Percentiles rank a stretch among this genome's conserved stretches.
Conservation (phyloP, 2,888 invertebrate genomes). For the Euzophera pinguis region DNA sequence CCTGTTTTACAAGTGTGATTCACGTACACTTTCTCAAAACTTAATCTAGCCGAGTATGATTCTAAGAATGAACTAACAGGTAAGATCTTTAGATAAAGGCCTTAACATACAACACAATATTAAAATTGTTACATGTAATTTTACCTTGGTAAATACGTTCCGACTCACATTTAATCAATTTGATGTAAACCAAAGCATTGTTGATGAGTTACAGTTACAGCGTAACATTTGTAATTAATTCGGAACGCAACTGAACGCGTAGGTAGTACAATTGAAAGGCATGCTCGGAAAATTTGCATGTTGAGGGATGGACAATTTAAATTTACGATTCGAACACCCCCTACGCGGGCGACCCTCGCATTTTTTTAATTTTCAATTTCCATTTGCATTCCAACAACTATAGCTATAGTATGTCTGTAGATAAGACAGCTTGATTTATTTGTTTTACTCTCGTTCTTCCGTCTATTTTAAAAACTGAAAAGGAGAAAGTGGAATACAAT, state of each 20-base stretch:
- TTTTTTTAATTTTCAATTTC: slow-evolving; percentile 79
- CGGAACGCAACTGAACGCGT: slow-evolving; percentile 26
- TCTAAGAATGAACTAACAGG: neutral
- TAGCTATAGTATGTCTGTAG: slow-evolving; percentile 27
- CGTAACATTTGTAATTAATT: slow-evolving; percentile 21
- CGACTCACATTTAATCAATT: slow-evolving; percentile 8
- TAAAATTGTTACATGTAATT: neutral
- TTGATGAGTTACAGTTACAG: slow-evolving; percentile 9
- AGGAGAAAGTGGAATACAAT: too few relatives aligned
- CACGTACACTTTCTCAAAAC: neutral
- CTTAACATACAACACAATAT: neutral
- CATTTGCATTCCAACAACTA: slow-evolving; percentile 71
- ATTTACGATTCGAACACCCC: slow-evolving; percentile 74
- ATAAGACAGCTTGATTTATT: slow-evolving; percentile 19
- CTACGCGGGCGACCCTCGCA: slow-evolving; percentile 64
- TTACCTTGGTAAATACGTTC: neutral
- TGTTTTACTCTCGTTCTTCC: slow-evolving; percentile 11
- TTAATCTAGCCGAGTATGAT: neutral
- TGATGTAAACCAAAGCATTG: slow-evolving; percentile 12
- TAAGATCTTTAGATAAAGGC: neutral
- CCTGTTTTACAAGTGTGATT: slow-evolving; percentile 9
- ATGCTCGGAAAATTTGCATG: slow-evolving; percentile 71
- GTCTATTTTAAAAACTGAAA: neutral
- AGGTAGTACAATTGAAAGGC: slow-evolving; percentile 53
- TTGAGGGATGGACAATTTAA: slow-evolving; percentile 76